These are phyloP conservation scores for Atta cephalotes DNA, from an alignment of 1,140 invertebrate genomes.

Conservation along the genomic window DNA sequence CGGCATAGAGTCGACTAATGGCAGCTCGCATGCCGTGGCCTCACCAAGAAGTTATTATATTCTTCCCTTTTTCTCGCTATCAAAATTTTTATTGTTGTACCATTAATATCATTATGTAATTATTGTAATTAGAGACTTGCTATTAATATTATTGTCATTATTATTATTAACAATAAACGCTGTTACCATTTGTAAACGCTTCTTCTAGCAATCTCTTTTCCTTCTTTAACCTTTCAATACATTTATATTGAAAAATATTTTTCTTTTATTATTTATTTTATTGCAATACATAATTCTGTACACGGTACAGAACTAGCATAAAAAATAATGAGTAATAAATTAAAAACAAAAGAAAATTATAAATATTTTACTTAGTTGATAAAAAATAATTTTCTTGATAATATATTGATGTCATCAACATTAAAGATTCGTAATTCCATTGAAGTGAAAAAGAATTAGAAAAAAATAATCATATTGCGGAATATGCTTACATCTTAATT, in stretches of 20 bases:
- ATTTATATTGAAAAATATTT: not conserved
- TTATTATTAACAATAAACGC: slow-evolving; percentile 85
- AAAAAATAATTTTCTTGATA: not conserved
- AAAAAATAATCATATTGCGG: not conserved
- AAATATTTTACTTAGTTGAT: not conserved
- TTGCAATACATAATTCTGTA: not conserved
- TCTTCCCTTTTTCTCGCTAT: slow-evolving; percentile 81
- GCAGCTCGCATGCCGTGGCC: slow-evolving; percentile 69
- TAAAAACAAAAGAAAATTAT: too few species aligned
- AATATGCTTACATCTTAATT: not conserved
- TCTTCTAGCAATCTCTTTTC: slow-evolving; percentile 23
- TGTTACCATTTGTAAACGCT: slow-evolving; percentile 85
- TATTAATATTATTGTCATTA: slow-evolving; percentile 83
- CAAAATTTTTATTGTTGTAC: slow-evolving; percentile 84
- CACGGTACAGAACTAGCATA: too few species aligned
- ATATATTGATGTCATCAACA: not conserved
- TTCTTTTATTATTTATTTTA: not conserved
- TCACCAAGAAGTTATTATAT: slow-evolving; percentile 76
- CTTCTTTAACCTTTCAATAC: not conserved
- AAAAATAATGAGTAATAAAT: too few species aligned
- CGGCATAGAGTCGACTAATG: slow-evolving; percentile 34
- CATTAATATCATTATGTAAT: slow-evolving; percentile 85
- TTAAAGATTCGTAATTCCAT: not conserved
- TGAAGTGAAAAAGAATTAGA: not conserved
- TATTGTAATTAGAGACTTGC: slow-evolving; percentile 86